These are phyloP conservation scores for Dendrophyllia cribrosa DNA, from an alignment of 64 coral and sea anemone species.

Conservation along the genomic window DNA sequence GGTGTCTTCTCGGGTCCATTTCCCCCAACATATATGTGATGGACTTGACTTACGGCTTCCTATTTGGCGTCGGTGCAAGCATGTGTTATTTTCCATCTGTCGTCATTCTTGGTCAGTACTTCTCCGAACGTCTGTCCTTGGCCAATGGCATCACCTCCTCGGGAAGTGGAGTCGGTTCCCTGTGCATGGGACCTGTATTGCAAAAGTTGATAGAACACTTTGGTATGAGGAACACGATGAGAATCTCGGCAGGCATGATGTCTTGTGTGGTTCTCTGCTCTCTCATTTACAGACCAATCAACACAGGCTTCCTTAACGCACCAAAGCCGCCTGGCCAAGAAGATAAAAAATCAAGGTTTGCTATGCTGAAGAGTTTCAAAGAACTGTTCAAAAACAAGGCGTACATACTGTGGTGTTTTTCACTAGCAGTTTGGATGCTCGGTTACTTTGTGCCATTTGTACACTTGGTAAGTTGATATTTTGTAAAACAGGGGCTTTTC, in stretches of 20 bases:
- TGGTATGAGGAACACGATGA: constrained; percentile 94
- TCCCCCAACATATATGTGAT: constrained; percentile 80
- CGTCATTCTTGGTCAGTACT: constrained; percentile 91
- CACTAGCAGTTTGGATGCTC: constrained; percentile 93
- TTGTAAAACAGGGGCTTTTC: not conserved
- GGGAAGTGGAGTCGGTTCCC: constrained; percentile 90
- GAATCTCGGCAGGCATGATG: constrained; percentile 92
- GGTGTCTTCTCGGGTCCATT: constrained; percentile 83
- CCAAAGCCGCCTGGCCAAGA: constrained; percentile 26
- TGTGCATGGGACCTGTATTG: constrained; percentile 96
- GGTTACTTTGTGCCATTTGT: constrained; percentile 98
- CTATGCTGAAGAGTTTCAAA: constrained; percentile 46
- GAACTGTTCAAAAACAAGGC: constrained; percentile 91
- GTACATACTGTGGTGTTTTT: constrained; percentile 88
- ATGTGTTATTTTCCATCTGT: constrained; percentile 98
- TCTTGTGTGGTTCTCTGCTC: constrained; percentile 68
- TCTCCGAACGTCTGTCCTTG: constrained; percentile 87
- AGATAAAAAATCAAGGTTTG: constrained; percentile 54
- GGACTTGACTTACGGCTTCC: constrained; percentile 93
- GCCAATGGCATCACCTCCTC: constrained; percentile 98
- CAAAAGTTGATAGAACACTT: constrained; percentile 78
- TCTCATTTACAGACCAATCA: constrained; percentile 87
- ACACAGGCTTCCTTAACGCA: constrained; percentile 79
- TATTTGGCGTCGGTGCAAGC: constrained; percentile 96
- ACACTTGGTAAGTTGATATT: constrained; percentile 82